Evolutionary conservation across 1,140 invertebrate genomes (phyloP), one percentile per base, ranked within the genome.

Genomic region (Drosophila repletoides): DNA sequence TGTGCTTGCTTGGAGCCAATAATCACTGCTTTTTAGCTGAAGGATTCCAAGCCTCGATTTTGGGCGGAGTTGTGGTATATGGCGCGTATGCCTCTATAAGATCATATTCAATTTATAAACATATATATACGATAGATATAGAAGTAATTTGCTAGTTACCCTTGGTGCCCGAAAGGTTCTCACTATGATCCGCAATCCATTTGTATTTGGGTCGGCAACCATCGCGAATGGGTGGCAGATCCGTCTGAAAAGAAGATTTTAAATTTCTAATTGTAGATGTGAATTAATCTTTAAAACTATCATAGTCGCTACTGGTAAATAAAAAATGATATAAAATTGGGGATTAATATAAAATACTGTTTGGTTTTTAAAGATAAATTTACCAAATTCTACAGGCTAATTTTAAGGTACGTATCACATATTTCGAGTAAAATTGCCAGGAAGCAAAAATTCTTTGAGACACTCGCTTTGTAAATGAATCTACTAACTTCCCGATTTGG

Each of bases 31-130:
- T 83, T 52, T 77, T 84, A 5, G 73, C 58, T 28, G 80, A 88
- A 1, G 97, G 97, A 55, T 93, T 91, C 97, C 97, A 98, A 4
- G 95, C 88, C 90, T 97, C 91, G 26, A 98, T 93, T 91, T 98
- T 98, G 1, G 95, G 93, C 41, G 89, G 91, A 10, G 95, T 96
- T 5, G 98, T 99, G 53, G 93, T 94, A 90, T 98, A 99, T 0
- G 98, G 98, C 67, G 96, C 94, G 87, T 98, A 99, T 58, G 94
- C 93, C 1, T 88, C 89, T 90, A 63, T 1, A 81, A 83, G 10
- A 55, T 6, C 1, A 28, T 4, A 41, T 19, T 52, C n/a, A n/a
- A 19, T 1, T 14, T 5, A 2, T 33, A 2, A 0, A 19, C 4
- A n/a, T n/a, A n/a, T n/a, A n/a, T 24, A 33, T 29, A 28, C 2